Evolutionary conservation across 2,113 vertebrate genomes (phyloP), one percentile per base, ranked within the genome.

Genomic region (Progne subis): DNA sequence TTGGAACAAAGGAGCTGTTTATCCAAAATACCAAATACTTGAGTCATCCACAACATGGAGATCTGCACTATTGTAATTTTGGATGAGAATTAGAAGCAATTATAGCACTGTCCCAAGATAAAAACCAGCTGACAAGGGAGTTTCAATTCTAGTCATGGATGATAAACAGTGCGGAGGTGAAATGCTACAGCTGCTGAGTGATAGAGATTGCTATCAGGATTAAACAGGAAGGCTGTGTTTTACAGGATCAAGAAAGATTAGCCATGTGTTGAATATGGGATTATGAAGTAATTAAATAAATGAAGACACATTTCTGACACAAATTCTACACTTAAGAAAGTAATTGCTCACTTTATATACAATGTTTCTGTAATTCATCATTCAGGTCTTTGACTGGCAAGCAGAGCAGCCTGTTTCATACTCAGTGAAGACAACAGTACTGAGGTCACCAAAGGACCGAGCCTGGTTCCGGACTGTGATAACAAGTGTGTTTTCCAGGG

Each of bases 201-300:
- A 92, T 55, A 75, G 91, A 86, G 96, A 96, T 97, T 92, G 92
- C 72, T 90, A 89, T 95, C 95, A 86, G 94, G 86, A 95, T 94
- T 97, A 96, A 96, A 84, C 19, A 83, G 77, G 81, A 88, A 94
- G 89, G 74, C 52, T 82, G 90, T 74, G 71, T 81, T 97, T 93
- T 94, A 83, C 75, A 59, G 93, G 88, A 94, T 97, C 96, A 94
- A 83, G 79, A 86, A 82, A 95, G 96, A 96, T 96, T 97, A 96
- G 67, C 46, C 55, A 78, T 79, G 75, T 94, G 94, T 95, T 84
- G 64, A 96, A 47, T 92, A 88, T 79, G 70, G 88, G 94, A 97
- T 97, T 96, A 96, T 69, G 82, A 87, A 90, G 83, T 89, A 95
- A 96, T 96, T 96, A 96, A 81, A 91, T 91, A 96, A 97, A 96